These are phyloP conservation scores for Lasioglossum oenotherae DNA, from an alignment of 2,888 invertebrate species.

Conservation along the genomic window DNA sequence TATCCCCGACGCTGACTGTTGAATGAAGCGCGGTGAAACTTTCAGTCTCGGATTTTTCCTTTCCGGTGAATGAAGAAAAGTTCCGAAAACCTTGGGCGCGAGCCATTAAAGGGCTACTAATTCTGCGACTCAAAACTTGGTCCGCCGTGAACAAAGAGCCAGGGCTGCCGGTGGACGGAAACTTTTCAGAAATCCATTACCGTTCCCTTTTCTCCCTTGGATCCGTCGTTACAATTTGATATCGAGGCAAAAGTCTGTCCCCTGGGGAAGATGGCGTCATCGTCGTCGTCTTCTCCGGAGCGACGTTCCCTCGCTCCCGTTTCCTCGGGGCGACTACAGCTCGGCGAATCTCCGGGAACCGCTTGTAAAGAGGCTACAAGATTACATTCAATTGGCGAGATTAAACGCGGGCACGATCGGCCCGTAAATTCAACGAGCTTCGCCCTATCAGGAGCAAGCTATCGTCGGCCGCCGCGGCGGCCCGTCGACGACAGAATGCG, in stretches of 20 bases:
- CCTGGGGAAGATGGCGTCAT: background rate
- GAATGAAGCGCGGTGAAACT: conserved; percentile 47
- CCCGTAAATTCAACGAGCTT: conserved; percentile 39
- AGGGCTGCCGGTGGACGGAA: conserved; percentile 49
- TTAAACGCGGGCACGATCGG: conserved; percentile 53
- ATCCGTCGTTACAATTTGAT: conserved; percentile 29
- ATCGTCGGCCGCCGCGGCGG: conserved; percentile 19
- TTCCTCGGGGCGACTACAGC: conserved; percentile 2
- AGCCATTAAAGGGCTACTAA: conserved; percentile 77
- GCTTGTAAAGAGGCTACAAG: conserved; percentile 43
- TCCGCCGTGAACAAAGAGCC: conserved; percentile 71
- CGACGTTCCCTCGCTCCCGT: background rate
- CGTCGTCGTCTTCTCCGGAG: background rate
- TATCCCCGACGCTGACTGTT: conserved; percentile 16
- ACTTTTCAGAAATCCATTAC: conserved; percentile 80
- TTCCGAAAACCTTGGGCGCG: conserved; percentile 55
- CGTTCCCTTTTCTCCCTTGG: conserved; percentile 29
- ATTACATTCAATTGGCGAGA: conserved; percentile 57
- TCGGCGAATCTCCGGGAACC: conserved; percentile 27
- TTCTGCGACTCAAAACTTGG: conserved; percentile 78
- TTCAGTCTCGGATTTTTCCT: conserved; percentile 40
- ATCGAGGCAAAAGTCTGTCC: conserved; percentile 35
- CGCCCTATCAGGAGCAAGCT: conserved; percentile 11
- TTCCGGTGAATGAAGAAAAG: conserved; percentile 56
- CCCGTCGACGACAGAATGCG: conserved; percentile 21